Base-by-base conservation (phyloP, 2,797 vertebrate species). In the Potorous gilbertii region DNA sequence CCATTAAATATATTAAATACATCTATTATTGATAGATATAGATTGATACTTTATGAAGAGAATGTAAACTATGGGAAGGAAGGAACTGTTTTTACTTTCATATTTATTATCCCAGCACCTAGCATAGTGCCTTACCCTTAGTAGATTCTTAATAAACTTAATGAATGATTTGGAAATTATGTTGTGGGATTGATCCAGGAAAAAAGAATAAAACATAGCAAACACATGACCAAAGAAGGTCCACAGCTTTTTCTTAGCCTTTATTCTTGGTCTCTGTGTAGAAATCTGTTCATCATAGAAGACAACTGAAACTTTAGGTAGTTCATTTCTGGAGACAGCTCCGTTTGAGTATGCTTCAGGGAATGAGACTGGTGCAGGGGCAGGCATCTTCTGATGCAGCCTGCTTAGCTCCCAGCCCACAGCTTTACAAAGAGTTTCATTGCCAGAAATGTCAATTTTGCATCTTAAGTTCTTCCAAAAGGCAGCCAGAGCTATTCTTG, bases 361-460 rank as follows among this genome's bases (percentile, higher is more conserved):
- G 74, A 87, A 87, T 27, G 74, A 87, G 74, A 10, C 40, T 87
- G 74, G 74, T 87, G 21, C 40, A 87, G 74, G 40, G 40, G 74
- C 40, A 87, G 74, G 24, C 74, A 87, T 87, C 74, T 87, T 87
- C 21, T 87, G 40, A 87, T 87, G 74, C 40, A 81, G 40, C 74
- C 74, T 87, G 40, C 24, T 87, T 34, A 87, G 40, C 21, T 87
- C 74, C 74, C 74, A 87, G 74, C 74, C 74, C 74, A 87, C 74
- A 87, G 74, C 9, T 87, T 46, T 46, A 46, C 40, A 87, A 40
- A 87, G 40, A 87, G 8, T 87, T 87, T 87, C 74, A 50, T 50
- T 87, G 74, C 74, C 74, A 87, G 40, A 87, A 87, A 87, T 87
- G 74, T 87, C 74, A 87, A 50, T 87, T 87, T 87, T 50, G 74